phyloP scores from a whole-genome alignment of 2,888 invertebrate genomes.

The Saturnia japonica region DNA sequence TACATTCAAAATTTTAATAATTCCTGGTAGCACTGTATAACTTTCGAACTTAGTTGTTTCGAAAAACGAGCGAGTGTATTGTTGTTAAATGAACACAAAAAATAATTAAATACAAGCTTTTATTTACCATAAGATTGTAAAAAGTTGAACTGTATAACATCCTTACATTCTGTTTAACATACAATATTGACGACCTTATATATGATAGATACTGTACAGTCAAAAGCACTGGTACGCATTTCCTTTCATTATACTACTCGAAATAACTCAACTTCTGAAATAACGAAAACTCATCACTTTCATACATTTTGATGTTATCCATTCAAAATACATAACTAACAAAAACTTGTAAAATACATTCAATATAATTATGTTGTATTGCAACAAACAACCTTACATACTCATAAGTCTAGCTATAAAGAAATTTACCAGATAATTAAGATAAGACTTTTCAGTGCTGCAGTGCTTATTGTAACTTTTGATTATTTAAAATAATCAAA shows the following conservation, averaged over 20 bases:
- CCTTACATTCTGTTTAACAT: slow-evolving; percentile 1
- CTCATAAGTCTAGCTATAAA: background rate
- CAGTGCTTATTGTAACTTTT: background rate
- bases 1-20: too few relatives aligned
- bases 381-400: background rate
- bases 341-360: too few relatives aligned
- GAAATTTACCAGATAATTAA: background rate
- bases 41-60: too few relatives aligned
- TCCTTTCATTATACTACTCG: too few relatives aligned
- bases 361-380: background rate
- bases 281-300: too few relatives aligned
- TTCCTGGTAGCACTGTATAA: background rate
- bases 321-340: too few relatives aligned
- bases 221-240: background rate
- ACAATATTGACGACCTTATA: background rate
- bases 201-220: background rate
- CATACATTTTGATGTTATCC: too few relatives aligned
- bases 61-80: background rate
- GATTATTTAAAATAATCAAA: background rate
- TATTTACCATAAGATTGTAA: background rate
- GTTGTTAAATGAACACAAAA: background rate
- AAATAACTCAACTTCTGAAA: too few relatives aligned
- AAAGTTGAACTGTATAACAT: background rate
- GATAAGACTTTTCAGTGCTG: too few relatives aligned
- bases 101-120: background rate